Base-by-base conservation (phyloP, 2,113 vertebrate species). In the Corythornis cristatus region DNA sequence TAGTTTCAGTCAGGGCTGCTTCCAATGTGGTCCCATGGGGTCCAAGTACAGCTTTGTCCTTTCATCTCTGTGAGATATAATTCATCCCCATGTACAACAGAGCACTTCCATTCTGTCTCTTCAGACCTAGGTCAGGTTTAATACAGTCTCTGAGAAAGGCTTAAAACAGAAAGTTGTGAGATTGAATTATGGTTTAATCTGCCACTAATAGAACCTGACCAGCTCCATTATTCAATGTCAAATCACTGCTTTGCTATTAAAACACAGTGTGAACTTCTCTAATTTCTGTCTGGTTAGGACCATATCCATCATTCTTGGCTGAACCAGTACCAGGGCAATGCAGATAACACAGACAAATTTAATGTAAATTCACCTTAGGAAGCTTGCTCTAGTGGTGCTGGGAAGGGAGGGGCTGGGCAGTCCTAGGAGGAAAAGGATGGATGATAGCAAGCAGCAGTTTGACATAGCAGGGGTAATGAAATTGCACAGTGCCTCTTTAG, bases 111-210 rank as follows among this genome's bases (percentile, higher is more conserved):
- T 51, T 71, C 82, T 96, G 78, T 40, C 60, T 83, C 60, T 9
- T 21, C 60, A 87, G 84, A 56, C 64, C 60, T 10, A 67, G 94
- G 94, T 93, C 94, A 92, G 84, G 3, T 91, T 91, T 94, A 95
- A 95, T 96, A 91, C 46, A 95, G 89, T 89, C 89, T 68, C 46
- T 28, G 71, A 91, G 71, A 93, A 95, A 92, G 71, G 75, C 82
- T 94, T 91, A 95, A 94, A 96, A 85, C 84, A 92, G 87, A 91
- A 86, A 92, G 82, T 78, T 70, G 54, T 73, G 87, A 89, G 95
- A 93, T 91, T 95, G 94, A 96, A 93, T 96, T 96, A 94, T 91
- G 91, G 94, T 77, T 82, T 95, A 95, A 96, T 92, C 95, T 96
- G 95, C 91, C 89, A 91, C 93, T 94, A 96, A 96, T 92, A 95